Conservation (phyloP, 2,113 vertebrate species). For the Myiozetetes cayanensis region DNA sequence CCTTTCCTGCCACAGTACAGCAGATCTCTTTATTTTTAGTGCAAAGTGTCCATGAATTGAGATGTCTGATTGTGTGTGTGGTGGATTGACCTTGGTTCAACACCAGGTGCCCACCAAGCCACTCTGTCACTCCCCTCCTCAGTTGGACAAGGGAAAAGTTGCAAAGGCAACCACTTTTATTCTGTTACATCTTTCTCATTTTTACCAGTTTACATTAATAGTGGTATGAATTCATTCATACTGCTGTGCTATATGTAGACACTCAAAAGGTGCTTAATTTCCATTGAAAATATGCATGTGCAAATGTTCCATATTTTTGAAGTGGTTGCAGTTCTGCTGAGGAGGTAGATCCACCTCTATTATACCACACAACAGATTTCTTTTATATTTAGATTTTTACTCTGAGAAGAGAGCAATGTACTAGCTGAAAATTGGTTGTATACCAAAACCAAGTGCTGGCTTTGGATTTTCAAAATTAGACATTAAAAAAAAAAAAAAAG, state of each 20-base stretch:
- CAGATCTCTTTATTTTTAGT: neutral
- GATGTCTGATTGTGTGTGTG: neutral
- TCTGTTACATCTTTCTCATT: neutral
- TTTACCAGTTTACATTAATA: neutral
- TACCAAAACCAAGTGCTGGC: neutral
- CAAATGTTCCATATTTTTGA: conserved; percentile 6
- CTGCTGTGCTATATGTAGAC: neutral
- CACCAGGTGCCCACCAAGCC: neutral
- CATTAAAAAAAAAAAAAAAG: neutral
- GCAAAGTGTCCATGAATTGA: neutral
- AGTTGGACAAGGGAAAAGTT: neutral
- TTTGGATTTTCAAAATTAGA: neutral
- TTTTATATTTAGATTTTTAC: conserved; percentile 27
- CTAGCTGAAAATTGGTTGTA: neutral
- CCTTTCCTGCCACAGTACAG: neutral
- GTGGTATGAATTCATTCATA: neutral
- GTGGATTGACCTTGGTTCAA: neutral
- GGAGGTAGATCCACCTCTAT: conserved; percentile 12
- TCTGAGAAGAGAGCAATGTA: neutral
- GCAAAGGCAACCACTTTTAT: no score
- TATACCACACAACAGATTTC: neutral
- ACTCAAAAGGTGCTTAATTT: conserved; percentile 33
- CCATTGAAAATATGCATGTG: conserved; percentile 26
- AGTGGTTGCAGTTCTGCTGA: conserved; percentile 13
- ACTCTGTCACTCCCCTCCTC: neutral